Evolutionary conservation across 2,797 vertebrate genomes (phyloP).

Genomic region (Dipus sagitta): DNA sequence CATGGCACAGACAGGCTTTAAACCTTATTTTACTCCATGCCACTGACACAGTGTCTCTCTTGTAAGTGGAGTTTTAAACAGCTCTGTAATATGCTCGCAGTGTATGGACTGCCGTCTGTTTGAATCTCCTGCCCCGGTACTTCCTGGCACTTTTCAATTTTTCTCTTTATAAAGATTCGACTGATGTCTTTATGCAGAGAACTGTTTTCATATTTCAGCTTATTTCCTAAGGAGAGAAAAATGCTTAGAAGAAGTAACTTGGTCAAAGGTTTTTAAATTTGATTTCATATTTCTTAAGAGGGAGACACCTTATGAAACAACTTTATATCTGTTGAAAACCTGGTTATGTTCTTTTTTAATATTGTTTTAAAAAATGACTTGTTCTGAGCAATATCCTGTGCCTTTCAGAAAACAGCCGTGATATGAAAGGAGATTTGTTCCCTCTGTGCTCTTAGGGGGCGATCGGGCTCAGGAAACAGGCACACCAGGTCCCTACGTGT

Average conservation of each 20-base stretch:
- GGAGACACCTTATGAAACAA: conserved; percentile 73
- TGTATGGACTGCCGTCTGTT: neutral
- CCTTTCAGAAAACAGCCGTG: conserved; percentile 70
- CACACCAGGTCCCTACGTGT: conserved; percentile 52
- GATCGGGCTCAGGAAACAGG: conserved; percentile 77
- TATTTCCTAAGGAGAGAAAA: conserved; percentile 44
- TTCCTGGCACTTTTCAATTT: conserved; percentile 40
- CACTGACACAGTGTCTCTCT: neutral
- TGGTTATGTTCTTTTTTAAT: conserved; percentile 72
- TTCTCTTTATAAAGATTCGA: conserved; percentile 6
- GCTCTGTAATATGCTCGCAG: neutral
- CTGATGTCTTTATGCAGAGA: conserved; percentile 28
- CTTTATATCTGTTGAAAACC: conserved; percentile 75
- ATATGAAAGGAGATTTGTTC: conserved; percentile 77
- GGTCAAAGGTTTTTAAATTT: conserved; percentile 65
- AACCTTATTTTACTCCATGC: neutral
- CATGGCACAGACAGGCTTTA: neutral
- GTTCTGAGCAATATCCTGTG: conserved; percentile 74
- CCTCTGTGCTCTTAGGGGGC: conserved; percentile 67
- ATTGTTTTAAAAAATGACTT: conserved; percentile 74
- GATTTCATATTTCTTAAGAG: conserved; percentile 74
- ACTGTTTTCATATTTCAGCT: neutral
- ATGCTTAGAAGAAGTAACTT: conserved; percentile 65
- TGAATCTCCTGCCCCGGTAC: neutral
- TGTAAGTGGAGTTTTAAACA: neutral